phyloP scores from a whole-genome alignment of 2,113 vertebrate genomes.

The Oxygymnocypris stewartii region DNA sequence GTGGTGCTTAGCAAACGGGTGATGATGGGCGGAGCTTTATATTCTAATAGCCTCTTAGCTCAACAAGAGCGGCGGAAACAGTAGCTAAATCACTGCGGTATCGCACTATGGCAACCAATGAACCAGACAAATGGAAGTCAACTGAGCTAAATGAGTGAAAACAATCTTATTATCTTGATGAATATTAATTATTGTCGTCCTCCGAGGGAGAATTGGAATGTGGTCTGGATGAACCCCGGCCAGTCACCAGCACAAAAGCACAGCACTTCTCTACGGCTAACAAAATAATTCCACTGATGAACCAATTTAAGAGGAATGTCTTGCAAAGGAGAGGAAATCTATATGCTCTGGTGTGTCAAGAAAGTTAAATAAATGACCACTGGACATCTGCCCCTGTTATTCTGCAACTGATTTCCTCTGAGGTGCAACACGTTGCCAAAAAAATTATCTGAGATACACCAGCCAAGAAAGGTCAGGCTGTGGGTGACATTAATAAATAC shows the following conservation, averaged over 20 bases:
- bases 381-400: conserved; percentile 38
- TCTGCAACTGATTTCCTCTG: conserved; percentile 36
- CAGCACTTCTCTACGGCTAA: conserved; percentile 51
- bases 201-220: conserved; percentile 60
- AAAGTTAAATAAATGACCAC: conserved; percentile 54
- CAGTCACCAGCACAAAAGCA: conserved; percentile 50
- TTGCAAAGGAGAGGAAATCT: conserved; percentile 39
- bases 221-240: conserved; percentile 40
- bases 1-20: conserved; percentile 34
- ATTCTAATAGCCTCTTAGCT: conserved; percentile 30
- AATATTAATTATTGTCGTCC: conserved; percentile 59
- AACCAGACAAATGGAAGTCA: conserved; percentile 57
- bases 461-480: conserved; percentile 12
- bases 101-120: conserved; percentile 63
- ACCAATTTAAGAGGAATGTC: conserved; percentile 64
- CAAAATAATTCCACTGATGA: conserved; percentile 63
- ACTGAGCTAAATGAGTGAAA: conserved; percentile 60
- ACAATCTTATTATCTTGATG: not conserved
- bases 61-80: conserved; percentile 38
- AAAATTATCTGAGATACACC: conserved; percentile 33
- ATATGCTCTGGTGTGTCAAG: conserved; percentile 55
- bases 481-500: conserved; percentile 1
- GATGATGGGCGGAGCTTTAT: conserved; percentile 49
- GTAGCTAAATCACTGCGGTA: conserved; percentile 53
- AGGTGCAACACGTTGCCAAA: conserved; percentile 36